These are phyloP conservation scores for Drosophila paulistorum DNA, from an alignment of 1,140 invertebrate species.

Conservation along the genomic window DNA sequence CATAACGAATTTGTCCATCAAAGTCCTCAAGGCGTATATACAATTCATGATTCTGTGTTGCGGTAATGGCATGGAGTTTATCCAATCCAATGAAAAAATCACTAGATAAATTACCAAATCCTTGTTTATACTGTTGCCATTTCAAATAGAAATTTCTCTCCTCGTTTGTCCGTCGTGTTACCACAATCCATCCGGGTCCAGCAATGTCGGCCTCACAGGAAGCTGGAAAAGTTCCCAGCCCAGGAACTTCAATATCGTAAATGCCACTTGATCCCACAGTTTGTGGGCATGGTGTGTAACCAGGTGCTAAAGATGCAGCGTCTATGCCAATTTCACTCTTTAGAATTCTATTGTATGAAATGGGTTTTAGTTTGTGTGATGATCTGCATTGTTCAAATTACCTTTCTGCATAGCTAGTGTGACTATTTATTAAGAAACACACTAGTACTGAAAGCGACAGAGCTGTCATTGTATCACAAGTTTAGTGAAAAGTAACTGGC, in stretches of 20 bases:
- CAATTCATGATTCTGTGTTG: background rate
- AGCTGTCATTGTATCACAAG: too few relatives aligned
- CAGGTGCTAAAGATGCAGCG: background rate
- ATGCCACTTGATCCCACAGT: background rate
- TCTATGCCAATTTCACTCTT: background rate
- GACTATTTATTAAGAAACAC: too few relatives aligned
- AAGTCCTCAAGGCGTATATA: constrained; percentile 4
- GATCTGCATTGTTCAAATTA: too few relatives aligned
- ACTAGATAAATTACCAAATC: background rate
- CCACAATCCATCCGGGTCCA: background rate
- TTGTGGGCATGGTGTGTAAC: background rate
- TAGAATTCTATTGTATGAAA: too few relatives aligned
- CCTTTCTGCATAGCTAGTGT: too few relatives aligned
- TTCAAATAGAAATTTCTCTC: too few relatives aligned
- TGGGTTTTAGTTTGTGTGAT: too few relatives aligned
- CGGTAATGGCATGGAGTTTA: constrained; percentile 3
- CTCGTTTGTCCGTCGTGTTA: too few relatives aligned
- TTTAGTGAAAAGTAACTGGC: too few relatives aligned
- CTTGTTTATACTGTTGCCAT: background rate
- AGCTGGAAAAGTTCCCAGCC: background rate
- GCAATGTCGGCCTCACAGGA: background rate
- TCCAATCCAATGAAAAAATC: background rate
- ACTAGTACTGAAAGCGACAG: too few relatives aligned
- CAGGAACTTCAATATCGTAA: background rate
- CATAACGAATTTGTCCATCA: background rate